Evolutionary conservation across 2,113 vertebrate species (phyloP), one percentile per base, ranked within the genome.

Genomic region (Cygnus atratus): DNA sequence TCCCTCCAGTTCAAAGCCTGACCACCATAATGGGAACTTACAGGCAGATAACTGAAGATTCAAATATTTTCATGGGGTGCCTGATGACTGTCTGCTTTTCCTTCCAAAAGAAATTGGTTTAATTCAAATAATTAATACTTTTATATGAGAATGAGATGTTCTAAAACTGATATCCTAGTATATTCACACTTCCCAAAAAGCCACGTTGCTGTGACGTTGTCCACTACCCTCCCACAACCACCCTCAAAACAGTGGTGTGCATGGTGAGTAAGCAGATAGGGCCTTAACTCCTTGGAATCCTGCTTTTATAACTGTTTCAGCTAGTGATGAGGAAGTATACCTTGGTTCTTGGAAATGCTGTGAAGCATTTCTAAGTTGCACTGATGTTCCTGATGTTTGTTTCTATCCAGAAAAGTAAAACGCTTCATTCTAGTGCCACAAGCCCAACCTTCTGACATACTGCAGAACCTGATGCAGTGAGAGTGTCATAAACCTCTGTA

Each of bases 1-100:
- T 61, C 74, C 75, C 59, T 61, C 62, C 35, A 65, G 31, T 54
- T 90, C 91, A 89, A 92, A 90, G 52, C 41, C 87, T 73, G 61
- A 22, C 68, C 75, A 25, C 13, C 37, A 55, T 28, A 83, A 82
- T 1, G 3, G 35, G 10, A 75, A 21, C 46, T 91, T 48, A 50
- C 21, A 84, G 63, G 50, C 26, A 90, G 50, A 58, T 8, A 66
- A 57, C 41, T 5, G 22, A 72, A 89, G 44, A 92, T 63, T 43
- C 35, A 78, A 29, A n/a, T 48, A 68, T 67, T 83, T 92, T 70
- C 44, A 81, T 35, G 13, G 15, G 3, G 5, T 19, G 2, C 59
- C 52, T 89, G 24, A 85, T 80, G 33, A 46, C 61, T 58, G 50
- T 50, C 63, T 54, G 81, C 46, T 91, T 92, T 87, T 10, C 25